Conservation (phyloP, 2,113 vertebrate genomes). For the Nycticorax nycticorax region DNA sequence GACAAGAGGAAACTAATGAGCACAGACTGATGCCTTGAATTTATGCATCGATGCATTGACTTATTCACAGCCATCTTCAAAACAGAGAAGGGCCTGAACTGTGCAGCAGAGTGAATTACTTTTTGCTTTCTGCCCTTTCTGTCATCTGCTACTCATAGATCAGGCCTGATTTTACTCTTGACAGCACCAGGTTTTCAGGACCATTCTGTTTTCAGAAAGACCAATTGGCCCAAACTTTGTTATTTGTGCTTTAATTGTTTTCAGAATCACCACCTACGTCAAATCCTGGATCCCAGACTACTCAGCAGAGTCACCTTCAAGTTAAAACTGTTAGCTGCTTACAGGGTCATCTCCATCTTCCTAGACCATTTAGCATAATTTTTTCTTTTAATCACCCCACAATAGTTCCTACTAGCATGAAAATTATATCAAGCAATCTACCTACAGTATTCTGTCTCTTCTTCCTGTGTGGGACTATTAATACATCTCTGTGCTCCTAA, state of each 20-base stretch:
- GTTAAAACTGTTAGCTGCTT: background rate
- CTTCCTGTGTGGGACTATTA: background rate
- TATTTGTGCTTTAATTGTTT: background rate
- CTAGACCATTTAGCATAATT: background rate
- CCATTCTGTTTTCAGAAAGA: background rate
- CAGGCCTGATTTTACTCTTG: background rate
- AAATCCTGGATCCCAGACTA: background rate
- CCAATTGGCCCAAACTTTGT: accelerated
- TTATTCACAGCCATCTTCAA: background rate
- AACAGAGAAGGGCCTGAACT: background rate
- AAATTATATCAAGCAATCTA: background rate
- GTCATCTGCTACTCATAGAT: background rate
- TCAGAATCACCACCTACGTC: background rate
- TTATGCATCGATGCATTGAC: background rate
- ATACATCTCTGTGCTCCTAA: background rate
- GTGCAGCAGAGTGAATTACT: background rate
- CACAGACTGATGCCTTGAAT: background rate
- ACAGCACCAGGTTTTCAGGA: background rate
- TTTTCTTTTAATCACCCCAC: background rate
- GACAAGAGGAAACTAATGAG: background rate
- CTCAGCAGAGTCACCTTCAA: background rate
- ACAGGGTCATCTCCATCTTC: background rate
- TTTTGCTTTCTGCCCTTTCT: background rate
- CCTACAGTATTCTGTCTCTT: background rate
- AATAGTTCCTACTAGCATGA: background rate